phyloP scores from a whole-genome alignment of 2,888 invertebrate genomes.

The Marronus borbonicus region DNA sequence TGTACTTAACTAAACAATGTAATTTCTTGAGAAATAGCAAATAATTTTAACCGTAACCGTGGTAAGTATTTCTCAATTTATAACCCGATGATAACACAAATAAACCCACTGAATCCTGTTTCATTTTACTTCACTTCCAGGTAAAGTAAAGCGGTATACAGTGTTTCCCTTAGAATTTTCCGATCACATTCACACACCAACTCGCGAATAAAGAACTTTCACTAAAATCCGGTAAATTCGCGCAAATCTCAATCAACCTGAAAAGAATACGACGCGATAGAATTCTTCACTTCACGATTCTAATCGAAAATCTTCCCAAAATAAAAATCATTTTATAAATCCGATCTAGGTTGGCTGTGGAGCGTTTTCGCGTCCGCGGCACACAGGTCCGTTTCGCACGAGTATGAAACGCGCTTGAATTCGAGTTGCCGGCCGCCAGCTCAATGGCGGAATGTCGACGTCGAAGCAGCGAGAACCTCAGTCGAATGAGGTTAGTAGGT shows the following conservation, averaged over 20 bases:
- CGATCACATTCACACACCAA: neutral
- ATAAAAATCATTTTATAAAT: neutral
- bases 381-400: too few species aligned
- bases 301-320: neutral
- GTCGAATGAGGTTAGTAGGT: slow-evolving; percentile 81
- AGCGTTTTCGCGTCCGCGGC: slow-evolving; percentile 28
- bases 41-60: slow-evolving; percentile 37
- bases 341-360: neutral
- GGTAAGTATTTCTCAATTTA: slow-evolving; percentile 19
- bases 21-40: neutral
- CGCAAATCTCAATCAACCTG: neutral
- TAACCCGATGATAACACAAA: slow-evolving; percentile 30
- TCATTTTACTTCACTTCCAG: slow-evolving; percentile 20
- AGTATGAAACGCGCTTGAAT: slow-evolving; percentile 6
- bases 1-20: neutral
- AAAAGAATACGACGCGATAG: neutral
- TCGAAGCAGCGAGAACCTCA: slow-evolving; percentile 69
- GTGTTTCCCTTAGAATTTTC: neutral
- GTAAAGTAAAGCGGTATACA: neutral
- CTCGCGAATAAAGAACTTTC: neutral
- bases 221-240: neutral
- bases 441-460: slow-evolving; percentile 66
- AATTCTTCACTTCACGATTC: neutral
- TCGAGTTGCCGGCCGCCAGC: slow-evolving; percentile 61
- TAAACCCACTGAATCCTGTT: slow-evolving; percentile 32